Base-by-base conservation (phyloP, 2,113 vertebrate genomes). In the Trochalopteron elliotii region DNA sequence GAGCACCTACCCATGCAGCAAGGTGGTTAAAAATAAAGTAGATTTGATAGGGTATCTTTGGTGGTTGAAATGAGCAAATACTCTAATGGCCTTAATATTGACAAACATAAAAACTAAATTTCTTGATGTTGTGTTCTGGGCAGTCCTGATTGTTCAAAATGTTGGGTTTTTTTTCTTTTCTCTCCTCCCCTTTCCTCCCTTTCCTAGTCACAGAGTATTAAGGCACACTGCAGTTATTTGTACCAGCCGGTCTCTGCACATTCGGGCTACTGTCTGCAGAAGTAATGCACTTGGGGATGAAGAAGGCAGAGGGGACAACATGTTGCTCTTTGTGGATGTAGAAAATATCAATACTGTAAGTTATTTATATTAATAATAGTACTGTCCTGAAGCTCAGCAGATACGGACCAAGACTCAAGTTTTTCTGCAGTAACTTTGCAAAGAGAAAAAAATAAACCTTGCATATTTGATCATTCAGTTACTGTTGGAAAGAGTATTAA, bases 151-250 rank as follows among this genome's bases (percentile, higher is more conserved):
- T 87, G 23, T 87, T 94, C 44, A 90, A 64, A 45, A 42, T 80
- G 25, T 76, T 87, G 39, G 24, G 6, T 5, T 19, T 11, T 33
- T 30, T 30, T 18, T 31, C 9, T 30, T 27, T 18, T 31, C 9
- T 15, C 3, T 20, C 5, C 4, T 5, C 14, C 10, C 6, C 4
- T 6, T 28, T 57, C 23, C 13, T 37, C 5, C 27, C 22, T 45
- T 95, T 87, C 90, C 79, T 74, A 99, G 99, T 90, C 99, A 99
- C 35, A 98, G 99, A 91, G 99, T 99, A 85, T 96, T 99, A 69
- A 98, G 99, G 56, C 99, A 99, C 96, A 99, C 99, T 10, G 99
- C 99, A 49, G 98, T 99, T 83, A 99, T 99, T 97, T 99, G 99
- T 76, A 99, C 99, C 42, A 99, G 99, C 71, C 98, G 99, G 16